A percentile compares a stretch with the other conserved stretches of the same genome.
Evolutionary conservation across 2,797 vertebrate genomes (phyloP).

Genomic region (Paratrypauchen microcephalus): DNA sequence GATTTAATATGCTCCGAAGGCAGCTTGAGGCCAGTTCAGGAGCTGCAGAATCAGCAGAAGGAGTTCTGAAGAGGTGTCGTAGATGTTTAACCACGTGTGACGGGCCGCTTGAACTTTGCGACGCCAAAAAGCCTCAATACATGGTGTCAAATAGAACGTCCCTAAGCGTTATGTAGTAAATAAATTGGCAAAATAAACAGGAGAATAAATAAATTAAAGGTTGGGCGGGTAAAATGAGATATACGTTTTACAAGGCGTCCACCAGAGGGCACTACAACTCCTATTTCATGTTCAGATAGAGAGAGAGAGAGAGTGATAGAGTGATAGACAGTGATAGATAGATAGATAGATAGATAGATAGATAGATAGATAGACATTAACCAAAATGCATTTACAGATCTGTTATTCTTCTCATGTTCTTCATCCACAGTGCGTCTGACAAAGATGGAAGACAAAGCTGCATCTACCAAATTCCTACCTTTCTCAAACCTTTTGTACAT

Average conservation of each 20-base stretch:
- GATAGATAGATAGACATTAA: too few relatives aligned
- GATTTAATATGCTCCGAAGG: slow-evolving; percentile 34
- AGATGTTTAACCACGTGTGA: slow-evolving; percentile 30
- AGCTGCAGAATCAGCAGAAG: slow-evolving; percentile 23
- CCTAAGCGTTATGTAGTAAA: too few relatives aligned
- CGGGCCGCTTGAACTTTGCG: slow-evolving; percentile 18
- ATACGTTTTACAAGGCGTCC: neutral
- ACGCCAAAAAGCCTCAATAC: slow-evolving; percentile 10
- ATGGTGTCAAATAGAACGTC: neutral
- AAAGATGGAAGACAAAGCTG: too few relatives aligned
- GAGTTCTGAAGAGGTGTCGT: slow-evolving; percentile 17
- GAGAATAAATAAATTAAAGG: neutral
- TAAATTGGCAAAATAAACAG: neutral
- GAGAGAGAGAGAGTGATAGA: too few relatives aligned
- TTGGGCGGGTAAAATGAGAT: too few relatives aligned
- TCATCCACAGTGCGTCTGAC: too few relatives aligned
- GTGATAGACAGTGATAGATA: too few relatives aligned
- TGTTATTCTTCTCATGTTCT: too few relatives aligned
- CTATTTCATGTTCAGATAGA: neutral
- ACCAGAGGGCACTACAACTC: neutral
- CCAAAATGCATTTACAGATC: too few relatives aligned
- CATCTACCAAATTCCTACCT: too few relatives aligned
- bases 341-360: too few relatives aligned
- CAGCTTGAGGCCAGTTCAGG: slow-evolving; percentile 22
- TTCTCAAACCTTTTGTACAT: too few relatives aligned